Percentiles rank a stretch among this genome's conserved stretches.
These are phyloP conservation scores for Papilio protenor DNA, from an alignment of 2,888 invertebrate genomes.

Conservation along the genomic window DNA sequence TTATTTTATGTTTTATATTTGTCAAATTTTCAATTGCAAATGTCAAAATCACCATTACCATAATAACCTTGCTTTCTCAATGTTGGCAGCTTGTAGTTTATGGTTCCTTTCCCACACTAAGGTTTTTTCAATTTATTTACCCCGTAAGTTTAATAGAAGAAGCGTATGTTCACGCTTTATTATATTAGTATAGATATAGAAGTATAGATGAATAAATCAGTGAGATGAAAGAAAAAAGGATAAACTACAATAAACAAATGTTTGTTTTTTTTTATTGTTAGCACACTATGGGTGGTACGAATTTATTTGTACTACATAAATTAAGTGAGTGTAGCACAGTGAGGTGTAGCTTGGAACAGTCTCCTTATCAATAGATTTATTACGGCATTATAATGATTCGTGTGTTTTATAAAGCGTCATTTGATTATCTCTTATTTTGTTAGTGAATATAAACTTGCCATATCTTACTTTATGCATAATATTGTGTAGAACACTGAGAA, in stretches of 20 bases:
- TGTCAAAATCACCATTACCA: too few relatives aligned
- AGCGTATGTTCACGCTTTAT: too few relatives aligned
- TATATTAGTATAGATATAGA: too few relatives aligned
- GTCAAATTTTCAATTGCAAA: too few relatives aligned
- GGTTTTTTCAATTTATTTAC: too few relatives aligned
- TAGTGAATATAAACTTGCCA: constrained; percentile 6
- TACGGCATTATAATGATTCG: constrained; percentile 50
- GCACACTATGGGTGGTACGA: neutral
- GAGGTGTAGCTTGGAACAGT: constrained; percentile 25
- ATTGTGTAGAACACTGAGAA: neutral
- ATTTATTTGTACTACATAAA: constrained; percentile 17
- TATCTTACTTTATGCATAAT: neutral
- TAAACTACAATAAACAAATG: neutral
- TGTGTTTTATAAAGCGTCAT: constrained; percentile 36
- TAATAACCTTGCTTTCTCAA: too few relatives aligned
- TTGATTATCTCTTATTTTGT: constrained; percentile 28
- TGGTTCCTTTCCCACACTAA: too few relatives aligned
- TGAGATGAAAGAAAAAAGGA: neutral
- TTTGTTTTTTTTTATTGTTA: neutral
- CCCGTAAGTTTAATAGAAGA: too few relatives aligned
- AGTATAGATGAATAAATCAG: too few relatives aligned
- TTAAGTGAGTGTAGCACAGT: constrained; percentile 30
- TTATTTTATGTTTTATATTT: too few relatives aligned
- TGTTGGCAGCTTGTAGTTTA: too few relatives aligned
- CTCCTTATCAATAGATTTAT: constrained; percentile 52